phyloP scores from a whole-genome alignment of 2,888 invertebrate species.

The Clitarchus hookeri region DNA sequence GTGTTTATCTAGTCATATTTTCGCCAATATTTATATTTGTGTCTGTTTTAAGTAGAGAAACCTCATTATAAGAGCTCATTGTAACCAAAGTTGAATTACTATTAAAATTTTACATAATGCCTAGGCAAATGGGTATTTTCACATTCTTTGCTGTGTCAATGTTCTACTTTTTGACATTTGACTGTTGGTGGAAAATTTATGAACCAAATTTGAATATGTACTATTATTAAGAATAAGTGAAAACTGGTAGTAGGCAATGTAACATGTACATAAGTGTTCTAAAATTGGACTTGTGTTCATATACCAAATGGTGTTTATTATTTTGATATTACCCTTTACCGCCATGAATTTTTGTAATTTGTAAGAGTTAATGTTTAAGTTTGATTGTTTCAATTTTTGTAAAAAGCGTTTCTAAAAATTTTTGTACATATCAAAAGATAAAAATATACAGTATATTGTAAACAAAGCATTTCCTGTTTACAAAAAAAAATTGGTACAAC shows the following conservation, averaged over 20 bases:
- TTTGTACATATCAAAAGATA: not conserved
- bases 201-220: no score
- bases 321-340: no score
- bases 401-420: not conserved
- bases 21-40: not conserved
- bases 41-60: not conserved
- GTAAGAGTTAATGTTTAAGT: no score
- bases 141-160: not conserved
- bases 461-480: slow-evolving; percentile 3
- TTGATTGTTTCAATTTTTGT: no score
- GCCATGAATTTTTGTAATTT: no score
- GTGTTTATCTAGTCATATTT: not conserved
- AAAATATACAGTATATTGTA: not conserved
- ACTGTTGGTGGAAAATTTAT: not conserved
- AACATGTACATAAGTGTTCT: no score
- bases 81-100: not conserved
- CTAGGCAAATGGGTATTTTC: not conserved
- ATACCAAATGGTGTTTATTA: no score
- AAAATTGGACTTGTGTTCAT: no score
- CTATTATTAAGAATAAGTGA: no score
- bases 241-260: no score
- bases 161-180: not conserved
- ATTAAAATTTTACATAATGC: no score
- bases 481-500: not conserved
- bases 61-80: not conserved